A percentile compares a stretch with the other conserved stretches of the same genome.
These are phyloP conservation scores for Tyrannus savana DNA, from an alignment of 2,113 vertebrate species.

Conservation along the genomic window DNA sequence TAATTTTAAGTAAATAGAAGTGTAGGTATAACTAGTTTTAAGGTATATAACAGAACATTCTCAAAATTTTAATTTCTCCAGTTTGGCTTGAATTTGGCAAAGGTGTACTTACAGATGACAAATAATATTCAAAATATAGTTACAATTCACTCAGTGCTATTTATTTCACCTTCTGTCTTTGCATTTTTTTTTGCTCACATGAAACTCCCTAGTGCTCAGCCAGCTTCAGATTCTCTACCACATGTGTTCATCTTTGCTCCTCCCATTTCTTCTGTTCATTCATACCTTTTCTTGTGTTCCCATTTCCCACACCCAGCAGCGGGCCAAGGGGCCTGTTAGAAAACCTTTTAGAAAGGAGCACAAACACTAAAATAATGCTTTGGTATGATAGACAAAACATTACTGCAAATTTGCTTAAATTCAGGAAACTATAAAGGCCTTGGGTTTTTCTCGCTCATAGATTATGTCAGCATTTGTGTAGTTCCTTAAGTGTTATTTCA, in stretches of 20 bases:
- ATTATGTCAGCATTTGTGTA: background rate
- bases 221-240: background rate
- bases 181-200: background rate
- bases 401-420: background rate
- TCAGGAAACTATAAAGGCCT: background rate
- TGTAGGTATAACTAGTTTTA: background rate
- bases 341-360: background rate
- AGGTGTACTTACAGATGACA: background rate
- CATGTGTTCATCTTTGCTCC: background rate
- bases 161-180: background rate
- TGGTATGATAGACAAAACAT: background rate
- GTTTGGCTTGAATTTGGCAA: background rate
- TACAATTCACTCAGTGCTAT: background rate
- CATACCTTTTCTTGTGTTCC: background rate
- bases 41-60: background rate
- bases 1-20: background rate
- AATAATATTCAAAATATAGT: background rate
- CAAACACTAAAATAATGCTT: background rate
- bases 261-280: background rate
- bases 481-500: background rate
- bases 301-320: background rate
- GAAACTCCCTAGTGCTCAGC: background rate
- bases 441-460: background rate
- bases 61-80: background rate
- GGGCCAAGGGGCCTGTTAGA: background rate